phyloP scores from a whole-genome alignment of 2,113 vertebrate genomes.

The Dicentrarchus labrax region DNA sequence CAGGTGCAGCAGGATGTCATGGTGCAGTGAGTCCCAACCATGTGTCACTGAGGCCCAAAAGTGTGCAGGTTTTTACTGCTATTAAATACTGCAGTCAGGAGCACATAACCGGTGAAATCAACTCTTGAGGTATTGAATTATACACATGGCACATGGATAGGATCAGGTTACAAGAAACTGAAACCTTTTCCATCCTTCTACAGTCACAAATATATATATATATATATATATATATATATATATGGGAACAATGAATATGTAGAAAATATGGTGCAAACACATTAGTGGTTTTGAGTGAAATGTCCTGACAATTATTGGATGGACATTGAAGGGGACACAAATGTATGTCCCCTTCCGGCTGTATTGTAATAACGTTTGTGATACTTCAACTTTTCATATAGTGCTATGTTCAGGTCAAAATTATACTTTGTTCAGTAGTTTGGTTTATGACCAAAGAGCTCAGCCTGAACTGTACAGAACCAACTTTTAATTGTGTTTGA shows the following conservation, averaged over 20 bases:
- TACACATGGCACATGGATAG: neutral
- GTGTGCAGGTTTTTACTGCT: slow-evolving; percentile 22
- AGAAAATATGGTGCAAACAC: too few relatives aligned
- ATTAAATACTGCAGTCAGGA: slow-evolving; percentile 7
- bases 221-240: too few relatives aligned
- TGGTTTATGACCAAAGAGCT: too few relatives aligned
- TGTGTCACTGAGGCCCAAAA: slow-evolving; percentile 29
- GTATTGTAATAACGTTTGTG: too few relatives aligned
- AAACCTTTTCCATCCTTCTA: neutral
- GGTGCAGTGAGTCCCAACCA: slow-evolving; percentile 23
- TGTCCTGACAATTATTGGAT: too few relatives aligned
- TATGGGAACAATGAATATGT: too few relatives aligned
- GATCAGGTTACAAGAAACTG: neutral
- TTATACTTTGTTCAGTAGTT: too few relatives aligned
- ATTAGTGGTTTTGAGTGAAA: too few relatives aligned
- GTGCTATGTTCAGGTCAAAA: too few relatives aligned
- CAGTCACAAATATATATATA: neutral
- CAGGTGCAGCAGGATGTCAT: slow-evolving; percentile 55
- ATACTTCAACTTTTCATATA: too few relatives aligned
- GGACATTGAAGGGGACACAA: too few relatives aligned
- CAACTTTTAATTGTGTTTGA: neutral
- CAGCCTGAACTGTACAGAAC: neutral
- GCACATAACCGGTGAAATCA: neutral
- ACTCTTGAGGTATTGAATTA: neutral
- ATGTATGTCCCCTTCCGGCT: too few relatives aligned